Percentiles rank a stretch among this genome's conserved stretches.
Conservation (phyloP, 2,113 vertebrate genomes). For the Apeltes quadracus region DNA sequence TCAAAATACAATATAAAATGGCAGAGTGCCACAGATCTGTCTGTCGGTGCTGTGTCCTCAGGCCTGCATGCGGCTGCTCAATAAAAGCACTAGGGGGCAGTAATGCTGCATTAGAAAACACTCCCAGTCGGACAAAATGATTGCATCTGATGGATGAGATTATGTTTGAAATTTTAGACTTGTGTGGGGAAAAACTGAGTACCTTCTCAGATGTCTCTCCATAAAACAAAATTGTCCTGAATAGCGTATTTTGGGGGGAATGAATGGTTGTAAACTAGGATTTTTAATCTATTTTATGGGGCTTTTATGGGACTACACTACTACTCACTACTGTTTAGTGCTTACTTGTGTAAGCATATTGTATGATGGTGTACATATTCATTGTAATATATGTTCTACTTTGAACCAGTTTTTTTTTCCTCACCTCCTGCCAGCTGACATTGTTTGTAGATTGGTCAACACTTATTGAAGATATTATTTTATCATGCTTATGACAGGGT, state of each 20-base stretch:
- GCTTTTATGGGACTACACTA: conserved; percentile 38
- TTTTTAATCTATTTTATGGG: conserved; percentile 23
- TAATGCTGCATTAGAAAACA: conserved; percentile 49
- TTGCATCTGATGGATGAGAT: conserved; percentile 26
- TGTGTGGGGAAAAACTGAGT: conserved; percentile 2
- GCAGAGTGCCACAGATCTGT: neutral
- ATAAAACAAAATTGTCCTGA: conserved; percentile 27
- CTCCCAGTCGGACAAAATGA: conserved; percentile 9
- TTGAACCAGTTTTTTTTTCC: conserved; percentile 10
- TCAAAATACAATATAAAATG: conserved; percentile 7
- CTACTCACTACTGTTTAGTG: neutral
- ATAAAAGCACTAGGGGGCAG: conserved; percentile 72
- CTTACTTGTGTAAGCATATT: conserved; percentile 14
- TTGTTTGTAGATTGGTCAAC: conserved; percentile 43
- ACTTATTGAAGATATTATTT: no score
- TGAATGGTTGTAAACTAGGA: conserved; percentile 11
- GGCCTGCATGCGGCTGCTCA: neutral
- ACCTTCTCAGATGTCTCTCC: conserved; percentile 20
- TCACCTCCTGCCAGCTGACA: conserved; percentile 16
- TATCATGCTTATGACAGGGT: no score
- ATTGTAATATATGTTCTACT: conserved; percentile 15
- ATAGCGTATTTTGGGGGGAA: conserved; percentile 12
- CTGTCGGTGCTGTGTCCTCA: neutral
- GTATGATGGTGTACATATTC: conserved; percentile 9
- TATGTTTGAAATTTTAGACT: conserved; percentile 31